Conservation (phyloP, 2,797 vertebrate species). For the Euthynnus affinis region DNA sequence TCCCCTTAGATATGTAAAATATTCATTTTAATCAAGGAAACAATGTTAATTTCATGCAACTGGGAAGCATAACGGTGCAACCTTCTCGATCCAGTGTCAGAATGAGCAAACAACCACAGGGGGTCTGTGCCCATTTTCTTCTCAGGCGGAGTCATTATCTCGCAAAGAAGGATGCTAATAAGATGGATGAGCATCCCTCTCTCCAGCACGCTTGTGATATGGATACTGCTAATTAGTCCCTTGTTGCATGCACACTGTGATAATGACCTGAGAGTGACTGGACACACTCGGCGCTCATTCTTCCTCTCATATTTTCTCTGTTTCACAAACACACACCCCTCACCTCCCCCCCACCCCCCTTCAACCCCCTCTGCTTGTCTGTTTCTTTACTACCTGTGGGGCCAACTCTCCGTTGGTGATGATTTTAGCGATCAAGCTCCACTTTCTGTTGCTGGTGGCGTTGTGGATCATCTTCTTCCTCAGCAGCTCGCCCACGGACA, state of each 20-base stretch:
- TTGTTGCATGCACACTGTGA: slow-evolving; percentile 48
- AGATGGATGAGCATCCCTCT: slow-evolving; percentile 44
- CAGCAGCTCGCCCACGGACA: slow-evolving; percentile 96
- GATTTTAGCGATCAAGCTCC: slow-evolving; percentile 98
- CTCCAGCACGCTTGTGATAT: slow-evolving; percentile 40
- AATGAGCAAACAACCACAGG: slow-evolving; percentile 40
- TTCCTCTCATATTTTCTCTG: slow-evolving; percentile 12
- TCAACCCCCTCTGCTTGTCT: neutral
- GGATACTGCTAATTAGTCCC: slow-evolving; percentile 70
- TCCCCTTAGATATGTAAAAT: neutral
- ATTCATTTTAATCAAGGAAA: neutral
- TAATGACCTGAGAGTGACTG: slow-evolving; percentile 61
- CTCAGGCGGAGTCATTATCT: slow-evolving; percentile 51
- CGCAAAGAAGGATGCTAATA: slow-evolving; percentile 45
- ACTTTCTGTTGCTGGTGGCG: slow-evolving; percentile 98
- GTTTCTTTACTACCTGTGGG: slow-evolving; percentile 90
- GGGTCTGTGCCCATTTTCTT: slow-evolving; percentile 30
- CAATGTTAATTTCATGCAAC: slow-evolving; percentile 11
- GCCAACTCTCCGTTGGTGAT: slow-evolving; percentile 98
- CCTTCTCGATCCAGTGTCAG: slow-evolving; percentile 15
- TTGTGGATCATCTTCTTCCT: slow-evolving; percentile 98
- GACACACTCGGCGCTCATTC: slow-evolving; percentile 33
- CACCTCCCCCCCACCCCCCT: too few species aligned
- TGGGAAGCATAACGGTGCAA: neutral
- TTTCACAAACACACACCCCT: slow-evolving; percentile 6